Percentiles rank a stretch among this genome's conserved stretches.
Conservation (phyloP, 2,888 invertebrate species). For the Norana najaformis region DNA sequence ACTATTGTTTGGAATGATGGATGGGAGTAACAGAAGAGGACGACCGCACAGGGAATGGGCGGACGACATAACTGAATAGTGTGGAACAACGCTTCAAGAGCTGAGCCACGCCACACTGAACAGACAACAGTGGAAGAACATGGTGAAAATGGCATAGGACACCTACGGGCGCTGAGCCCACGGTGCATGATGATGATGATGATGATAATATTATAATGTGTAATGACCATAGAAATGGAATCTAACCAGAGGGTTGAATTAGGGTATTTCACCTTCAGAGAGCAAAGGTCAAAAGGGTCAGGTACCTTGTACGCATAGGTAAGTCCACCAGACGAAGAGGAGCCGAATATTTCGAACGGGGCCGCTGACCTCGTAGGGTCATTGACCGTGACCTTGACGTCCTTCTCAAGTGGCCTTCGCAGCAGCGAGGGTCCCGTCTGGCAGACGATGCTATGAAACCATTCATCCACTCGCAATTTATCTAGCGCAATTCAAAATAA, state of each 20-base stretch:
- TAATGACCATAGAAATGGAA: not conserved
- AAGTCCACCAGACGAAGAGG: slow-evolving; percentile 20
- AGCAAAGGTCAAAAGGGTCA: not conserved
- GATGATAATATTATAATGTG: too few relatives aligned
- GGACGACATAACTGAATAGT: too few relatives aligned
- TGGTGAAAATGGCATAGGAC: too few relatives aligned
- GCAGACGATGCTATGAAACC: not conserved
- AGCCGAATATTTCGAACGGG: not conserved
- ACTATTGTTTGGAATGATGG: too few relatives aligned
- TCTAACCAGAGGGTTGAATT: not conserved
- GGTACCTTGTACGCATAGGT: not conserved
- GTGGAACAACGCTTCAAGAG: too few relatives aligned
- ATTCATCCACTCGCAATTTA: not conserved
- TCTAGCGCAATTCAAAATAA: not conserved
- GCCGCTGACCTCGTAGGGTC: not conserved
- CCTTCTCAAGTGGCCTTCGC: not conserved
- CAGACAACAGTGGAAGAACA: too few relatives aligned
- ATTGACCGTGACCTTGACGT: slow-evolving; percentile 23
- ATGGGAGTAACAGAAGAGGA: too few relatives aligned
- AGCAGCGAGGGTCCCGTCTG: not conserved
- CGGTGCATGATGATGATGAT: too few relatives aligned
- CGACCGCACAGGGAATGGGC: too few relatives aligned
- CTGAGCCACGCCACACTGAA: too few relatives aligned
- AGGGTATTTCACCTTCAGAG: not conserved
- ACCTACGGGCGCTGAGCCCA: too few relatives aligned